Evolutionary conservation across 1,140 invertebrate species (phyloP).

Genomic region (Scaptomyza hsui): DNA sequence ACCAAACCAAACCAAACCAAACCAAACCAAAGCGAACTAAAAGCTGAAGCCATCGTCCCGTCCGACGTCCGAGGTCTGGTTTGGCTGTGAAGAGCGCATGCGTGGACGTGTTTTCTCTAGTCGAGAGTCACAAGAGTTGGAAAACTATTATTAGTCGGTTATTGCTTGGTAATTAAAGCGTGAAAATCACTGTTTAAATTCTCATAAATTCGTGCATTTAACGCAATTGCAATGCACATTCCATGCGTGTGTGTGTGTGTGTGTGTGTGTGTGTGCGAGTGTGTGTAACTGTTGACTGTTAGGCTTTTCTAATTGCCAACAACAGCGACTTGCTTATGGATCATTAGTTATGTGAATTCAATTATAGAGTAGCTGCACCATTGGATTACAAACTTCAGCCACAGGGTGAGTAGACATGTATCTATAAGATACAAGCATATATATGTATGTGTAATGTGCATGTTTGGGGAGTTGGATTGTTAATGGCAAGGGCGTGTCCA

Average conservation of each 20-base stretch:
- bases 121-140: slow-evolving; percentile 28
- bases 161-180: slow-evolving; percentile 78
- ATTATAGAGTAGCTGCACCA: slow-evolving; percentile 62
- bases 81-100: slow-evolving; percentile 16
- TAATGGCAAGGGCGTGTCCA: slow-evolving; percentile 58
- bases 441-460: slow-evolving; percentile 20
- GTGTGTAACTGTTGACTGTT: slow-evolving; percentile 6
- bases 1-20: slow-evolving; percentile 10
- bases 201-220: slow-evolving; percentile 82
- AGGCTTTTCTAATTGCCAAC: slow-evolving; percentile 38
- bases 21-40: slow-evolving; percentile 1
- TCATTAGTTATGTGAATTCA: slow-evolving; percentile 67
- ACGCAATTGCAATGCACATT: slow-evolving; percentile 56
- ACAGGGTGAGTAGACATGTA: slow-evolving; percentile 54
- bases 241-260: slow-evolving; percentile 14
- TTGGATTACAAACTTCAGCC: slow-evolving; percentile 41
- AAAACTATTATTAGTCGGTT: slow-evolving; percentile 70
- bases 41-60: background rate
- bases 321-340: slow-evolving; percentile 49
- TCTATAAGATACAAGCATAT: background rate
- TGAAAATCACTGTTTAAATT: slow-evolving; percentile 84
- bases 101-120: slow-evolving; percentile 25
- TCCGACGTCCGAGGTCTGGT: no score
- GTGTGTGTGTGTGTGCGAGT: slow-evolving; percentile 11
- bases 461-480: slow-evolving; percentile 11